Evolutionary conservation across 2,113 vertebrate genomes (phyloP).

Genomic region (Boulengeromyrus knoepffleri): DNA sequence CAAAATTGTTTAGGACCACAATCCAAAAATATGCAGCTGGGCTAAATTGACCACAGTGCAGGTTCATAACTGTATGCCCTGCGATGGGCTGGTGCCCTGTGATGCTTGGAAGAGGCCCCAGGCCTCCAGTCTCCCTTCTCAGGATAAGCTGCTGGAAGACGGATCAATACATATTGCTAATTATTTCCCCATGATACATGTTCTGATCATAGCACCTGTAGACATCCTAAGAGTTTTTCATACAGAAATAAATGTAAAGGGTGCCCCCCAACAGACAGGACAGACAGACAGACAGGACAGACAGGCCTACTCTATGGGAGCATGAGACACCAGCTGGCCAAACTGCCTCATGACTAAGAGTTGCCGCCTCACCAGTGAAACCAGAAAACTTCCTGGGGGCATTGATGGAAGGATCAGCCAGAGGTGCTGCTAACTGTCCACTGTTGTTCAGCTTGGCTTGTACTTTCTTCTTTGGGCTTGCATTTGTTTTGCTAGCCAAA

Average conservation of each 20-base stretch:
- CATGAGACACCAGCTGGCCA: too few species aligned
- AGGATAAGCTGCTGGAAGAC: neutral
- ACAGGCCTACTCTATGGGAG: neutral
- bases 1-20: neutral
- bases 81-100: neutral
- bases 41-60: neutral
- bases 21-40: neutral
- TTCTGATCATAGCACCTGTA: neutral
- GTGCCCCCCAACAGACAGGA: neutral
- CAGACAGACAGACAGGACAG: neutral
- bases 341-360: neutral
- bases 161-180: neutral
- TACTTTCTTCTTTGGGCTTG: conserved; percentile 84
- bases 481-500: conserved; percentile 68
- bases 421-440: conserved; percentile 60
- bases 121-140: neutral
- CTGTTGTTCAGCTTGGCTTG: conserved; percentile 74
- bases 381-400: conserved; percentile 93
- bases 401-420: conserved; percentile 49
- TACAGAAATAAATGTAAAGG: neutral
- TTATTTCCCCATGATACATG: neutral
- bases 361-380: conserved; percentile 71
- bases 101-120: neutral
- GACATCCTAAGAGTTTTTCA: neutral
- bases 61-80: neutral